A percentile compares a stretch with the other conserved stretches of the same genome.
Conservation (phyloP, 2,113 vertebrate genomes). For the Passer montanus region DNA sequence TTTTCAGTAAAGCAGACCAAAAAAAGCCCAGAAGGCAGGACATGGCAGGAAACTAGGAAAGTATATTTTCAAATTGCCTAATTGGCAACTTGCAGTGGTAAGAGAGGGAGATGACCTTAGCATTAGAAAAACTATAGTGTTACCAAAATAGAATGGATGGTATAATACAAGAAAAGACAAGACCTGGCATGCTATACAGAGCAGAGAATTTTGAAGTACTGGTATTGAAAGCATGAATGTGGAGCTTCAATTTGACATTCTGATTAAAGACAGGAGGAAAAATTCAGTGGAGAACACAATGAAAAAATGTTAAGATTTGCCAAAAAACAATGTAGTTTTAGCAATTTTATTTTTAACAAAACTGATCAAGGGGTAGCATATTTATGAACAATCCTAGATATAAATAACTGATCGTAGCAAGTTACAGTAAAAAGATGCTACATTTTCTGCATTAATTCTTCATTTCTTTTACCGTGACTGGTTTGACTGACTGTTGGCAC, state of each 20-base stretch:
- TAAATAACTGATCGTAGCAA: neutral
- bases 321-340: neutral
- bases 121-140: neutral
- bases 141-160: neutral
- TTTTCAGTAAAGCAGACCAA: neutral
- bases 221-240: neutral
- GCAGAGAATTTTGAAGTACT: neutral
- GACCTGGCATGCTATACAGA: neutral
- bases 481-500: neutral
- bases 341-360: neutral
- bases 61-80: neutral
- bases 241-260: neutral
- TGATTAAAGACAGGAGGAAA: neutral
- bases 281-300: neutral
- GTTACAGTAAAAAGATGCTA: neutral
- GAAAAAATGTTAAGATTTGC: neutral
- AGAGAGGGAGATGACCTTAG: neutral
- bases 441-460: neutral
- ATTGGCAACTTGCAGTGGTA: constrained; percentile 16
- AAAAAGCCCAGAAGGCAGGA: neutral
- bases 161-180: neutral
- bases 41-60: neutral
- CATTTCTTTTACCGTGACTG: neutral
- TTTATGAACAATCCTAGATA: neutral
- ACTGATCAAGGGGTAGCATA: neutral